Conservation (phyloP, 2,113 vertebrate species). For the Neopipo cinnamomea region DNA sequence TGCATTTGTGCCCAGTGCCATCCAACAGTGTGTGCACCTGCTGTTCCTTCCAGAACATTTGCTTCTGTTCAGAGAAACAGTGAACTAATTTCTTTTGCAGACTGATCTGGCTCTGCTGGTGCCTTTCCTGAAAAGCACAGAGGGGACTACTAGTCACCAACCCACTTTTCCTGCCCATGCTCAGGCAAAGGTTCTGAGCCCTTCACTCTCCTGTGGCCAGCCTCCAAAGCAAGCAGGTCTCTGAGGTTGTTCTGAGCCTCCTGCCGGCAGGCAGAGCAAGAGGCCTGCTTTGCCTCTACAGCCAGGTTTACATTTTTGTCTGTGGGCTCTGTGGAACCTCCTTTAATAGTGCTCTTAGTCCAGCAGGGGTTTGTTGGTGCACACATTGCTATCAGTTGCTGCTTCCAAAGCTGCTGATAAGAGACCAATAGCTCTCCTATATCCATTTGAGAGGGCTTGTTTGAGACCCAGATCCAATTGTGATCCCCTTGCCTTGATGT, state of each 20-base stretch:
- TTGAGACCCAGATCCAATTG: neutral
- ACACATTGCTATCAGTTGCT: neutral
- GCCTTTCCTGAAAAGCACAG: neutral
- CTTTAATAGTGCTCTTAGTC: conserved; percentile 24
- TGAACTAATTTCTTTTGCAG: neutral
- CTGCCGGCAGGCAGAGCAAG: neutral
- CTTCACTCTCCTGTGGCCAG: neutral
- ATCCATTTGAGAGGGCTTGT: neutral
- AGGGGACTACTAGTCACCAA: neutral
- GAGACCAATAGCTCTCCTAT: neutral
- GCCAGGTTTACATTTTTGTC: conserved; percentile 31
- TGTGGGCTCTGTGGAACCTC: neutral
- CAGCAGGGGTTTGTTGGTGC: neutral
- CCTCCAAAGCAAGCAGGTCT: neutral
- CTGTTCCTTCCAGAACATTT: neutral
- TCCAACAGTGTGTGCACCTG: neutral
- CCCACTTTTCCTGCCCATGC: neutral
- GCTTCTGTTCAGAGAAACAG: neutral
- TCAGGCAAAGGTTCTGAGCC: neutral
- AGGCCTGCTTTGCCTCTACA: neutral
- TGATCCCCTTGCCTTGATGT: neutral
- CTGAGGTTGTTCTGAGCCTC: neutral
- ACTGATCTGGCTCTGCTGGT: neutral
- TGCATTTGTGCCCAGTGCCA: neutral
- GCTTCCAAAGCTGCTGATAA: neutral